Conservation (phyloP, 2,797 vertebrate genomes). For the Gymnoscopelus braueri region DNA sequence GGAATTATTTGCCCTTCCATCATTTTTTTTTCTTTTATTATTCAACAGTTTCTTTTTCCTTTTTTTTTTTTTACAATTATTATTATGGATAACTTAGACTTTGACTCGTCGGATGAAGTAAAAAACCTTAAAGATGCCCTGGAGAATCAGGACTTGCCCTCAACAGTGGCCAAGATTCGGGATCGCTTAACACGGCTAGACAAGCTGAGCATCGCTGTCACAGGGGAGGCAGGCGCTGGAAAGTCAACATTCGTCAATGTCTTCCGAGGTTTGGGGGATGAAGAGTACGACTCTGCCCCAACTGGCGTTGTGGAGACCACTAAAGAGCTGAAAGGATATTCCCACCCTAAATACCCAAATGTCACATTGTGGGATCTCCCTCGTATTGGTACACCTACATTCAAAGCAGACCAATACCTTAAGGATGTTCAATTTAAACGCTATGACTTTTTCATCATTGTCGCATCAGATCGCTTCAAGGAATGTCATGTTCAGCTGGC, state of each 20-base stretch:
- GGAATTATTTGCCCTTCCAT: no score
- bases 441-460: conserved; percentile 83
- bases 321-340: conserved; percentile 37
- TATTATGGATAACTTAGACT: no score
- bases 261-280: conserved; percentile 39
- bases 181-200: conserved; percentile 21
- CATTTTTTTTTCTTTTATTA: no score
- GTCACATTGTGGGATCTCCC: conserved; percentile 84
- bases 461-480: conserved; percentile 65
- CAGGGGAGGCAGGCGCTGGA: conserved; percentile 62
- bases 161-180: conserved; percentile 34
- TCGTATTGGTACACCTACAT: conserved; percentile 71
- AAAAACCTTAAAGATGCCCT: conserved; percentile 34
- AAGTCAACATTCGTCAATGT: conserved; percentile 69
- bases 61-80: no score
- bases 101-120: fast-evolving
- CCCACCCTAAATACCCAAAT: conserved; percentile 68
- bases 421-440: conserved; percentile 68
- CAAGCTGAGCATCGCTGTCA: conserved; percentile 59
- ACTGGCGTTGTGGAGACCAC: conserved; percentile 59
- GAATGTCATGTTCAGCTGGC: conserved; percentile 76
- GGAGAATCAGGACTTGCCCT: not conserved
- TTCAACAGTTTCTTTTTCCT: no score
- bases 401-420: conserved; percentile 75
- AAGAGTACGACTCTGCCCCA: conserved; percentile 41